Evolutionary conservation across 2,888 invertebrate species (phyloP).

Genomic region (Kryphioiulus occultus): DNA sequence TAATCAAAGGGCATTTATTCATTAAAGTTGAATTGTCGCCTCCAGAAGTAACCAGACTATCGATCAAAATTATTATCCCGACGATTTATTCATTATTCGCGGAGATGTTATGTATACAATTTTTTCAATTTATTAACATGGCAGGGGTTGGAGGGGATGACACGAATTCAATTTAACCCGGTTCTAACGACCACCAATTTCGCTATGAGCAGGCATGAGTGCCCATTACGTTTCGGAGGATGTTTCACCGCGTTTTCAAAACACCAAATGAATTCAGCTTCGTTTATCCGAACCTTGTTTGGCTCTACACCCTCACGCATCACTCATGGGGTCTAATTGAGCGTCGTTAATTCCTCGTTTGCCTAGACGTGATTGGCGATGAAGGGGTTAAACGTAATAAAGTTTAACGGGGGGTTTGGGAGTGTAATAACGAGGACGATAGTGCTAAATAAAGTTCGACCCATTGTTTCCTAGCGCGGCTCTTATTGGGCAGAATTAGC

Average conservation of each 20-base stretch:
- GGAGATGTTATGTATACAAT: too few relatives aligned
- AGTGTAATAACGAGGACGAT: background rate
- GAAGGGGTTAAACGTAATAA: constrained; percentile 7
- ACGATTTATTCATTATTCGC: too few relatives aligned
- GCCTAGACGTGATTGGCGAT: background rate
- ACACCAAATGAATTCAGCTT: background rate
- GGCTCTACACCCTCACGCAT: background rate
- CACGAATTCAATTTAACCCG: too few relatives aligned
- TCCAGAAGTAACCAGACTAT: too few relatives aligned
- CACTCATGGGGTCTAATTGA: background rate
- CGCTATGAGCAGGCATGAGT: too few relatives aligned
- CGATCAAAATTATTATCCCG: too few relatives aligned
- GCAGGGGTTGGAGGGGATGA: too few relatives aligned
- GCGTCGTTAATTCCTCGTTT: constrained; percentile 28
- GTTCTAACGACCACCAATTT: too few relatives aligned
- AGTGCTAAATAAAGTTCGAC: background rate
- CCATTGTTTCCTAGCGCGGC: background rate
- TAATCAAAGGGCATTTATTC: too few relatives aligned
- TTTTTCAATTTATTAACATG: too few relatives aligned
- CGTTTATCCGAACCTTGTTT: background rate
- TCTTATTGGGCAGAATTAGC: constrained; percentile 23
- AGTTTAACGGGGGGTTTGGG: background rate
- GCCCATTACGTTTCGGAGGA: too few relatives aligned
- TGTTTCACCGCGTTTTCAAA: constrained; percentile 32
- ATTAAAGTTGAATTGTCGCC: too few relatives aligned